Base-by-base conservation (phyloP, 2,113 vertebrate genomes). In the Ranitomeya imitator region DNA sequence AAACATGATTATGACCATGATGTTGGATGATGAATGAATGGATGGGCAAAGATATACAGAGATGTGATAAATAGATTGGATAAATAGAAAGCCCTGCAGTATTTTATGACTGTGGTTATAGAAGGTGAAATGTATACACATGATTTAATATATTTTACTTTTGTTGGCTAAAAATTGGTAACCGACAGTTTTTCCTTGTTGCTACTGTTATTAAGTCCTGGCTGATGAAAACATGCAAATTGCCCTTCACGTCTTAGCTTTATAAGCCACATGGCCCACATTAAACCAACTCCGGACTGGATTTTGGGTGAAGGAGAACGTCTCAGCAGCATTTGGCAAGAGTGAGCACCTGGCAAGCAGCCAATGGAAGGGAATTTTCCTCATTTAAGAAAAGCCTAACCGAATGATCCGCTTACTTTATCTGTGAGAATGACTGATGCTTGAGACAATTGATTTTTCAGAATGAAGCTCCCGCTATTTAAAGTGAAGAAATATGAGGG, bases 381-480 rank as follows among this genome's bases (percentile, higher is more conserved):
- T 26, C 10, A 15, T 9, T 79, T 77, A 51, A 76, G 7, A 13
- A n/a, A 55, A 79, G 23, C 31, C 79, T 61, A 81, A 81, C 15
- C 26, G 18, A 85, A 76, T 60, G 31, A 45, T 76, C 31, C 59
- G 55, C 84, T 79, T 86, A 23, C 31, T 78, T 86, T 23, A 63
- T 52, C 85, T 65, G 59, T 78, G 21, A 54, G 74, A 78, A 65
- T 23, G 55, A 63, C 60, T 21, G 10, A n/a, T 61, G 85, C 31
- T 61, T 61, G 15, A 60, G 31, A 85, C 84, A 85, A 85, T 77
- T 61, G 71, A 60, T 60, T 74, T 60, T 19, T 74, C 23, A 76
- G 54, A 54, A 51, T 54, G 12, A 63, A 78, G 73, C 45, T 19
- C 16, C 57, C 9, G 31, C 18, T 14, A 73, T 60, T 82, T 52